phyloP scores from a whole-genome alignment of 2,113 vertebrate genomes.

The Hemicordylus capensis region DNA sequence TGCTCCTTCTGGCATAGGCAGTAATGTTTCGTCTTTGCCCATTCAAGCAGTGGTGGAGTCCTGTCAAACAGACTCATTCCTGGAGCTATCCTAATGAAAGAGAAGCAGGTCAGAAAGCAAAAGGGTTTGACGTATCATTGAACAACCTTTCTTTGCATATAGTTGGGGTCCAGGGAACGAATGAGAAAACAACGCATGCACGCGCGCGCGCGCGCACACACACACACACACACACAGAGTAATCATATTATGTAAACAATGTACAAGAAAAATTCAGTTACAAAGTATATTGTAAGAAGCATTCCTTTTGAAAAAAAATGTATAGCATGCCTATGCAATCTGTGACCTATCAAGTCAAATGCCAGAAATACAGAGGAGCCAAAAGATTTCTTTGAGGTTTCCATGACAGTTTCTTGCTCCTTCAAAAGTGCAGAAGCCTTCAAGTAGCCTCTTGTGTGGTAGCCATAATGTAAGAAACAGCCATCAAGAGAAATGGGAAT shows the following conservation, averaged over 20 bases:
- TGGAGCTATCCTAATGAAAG: conserved; percentile 74
- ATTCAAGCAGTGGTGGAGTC: conserved; percentile 45
- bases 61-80: conserved; percentile 83
- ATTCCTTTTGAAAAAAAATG: not conserved
- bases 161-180: too few relatives aligned
- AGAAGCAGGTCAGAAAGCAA: conserved; percentile 40
- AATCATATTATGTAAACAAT: not conserved
- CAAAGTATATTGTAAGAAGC: not conserved
- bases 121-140: not conserved
- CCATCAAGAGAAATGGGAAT: too few relatives aligned
- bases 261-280: not conserved
- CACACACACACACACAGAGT: too few relatives aligned
- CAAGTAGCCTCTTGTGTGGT: too few relatives aligned
- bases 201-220: too few relatives aligned
- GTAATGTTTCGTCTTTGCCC: conserved; percentile 53
- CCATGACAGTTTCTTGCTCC: not conserved
- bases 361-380: not conserved
- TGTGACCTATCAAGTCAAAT: not conserved
- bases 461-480: too few relatives aligned
- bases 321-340: not conserved
- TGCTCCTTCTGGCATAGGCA: conserved; percentile 65
- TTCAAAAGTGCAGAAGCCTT: not conserved
- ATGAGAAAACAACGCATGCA: too few relatives aligned
- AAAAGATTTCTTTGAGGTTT: not conserved
- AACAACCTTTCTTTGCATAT: conserved; percentile 18